Evolutionary conservation across 2,113 vertebrate species (phyloP), one percentile per base, ranked within the genome.

Genomic region (Bambusicola thoracicus): DNA sequence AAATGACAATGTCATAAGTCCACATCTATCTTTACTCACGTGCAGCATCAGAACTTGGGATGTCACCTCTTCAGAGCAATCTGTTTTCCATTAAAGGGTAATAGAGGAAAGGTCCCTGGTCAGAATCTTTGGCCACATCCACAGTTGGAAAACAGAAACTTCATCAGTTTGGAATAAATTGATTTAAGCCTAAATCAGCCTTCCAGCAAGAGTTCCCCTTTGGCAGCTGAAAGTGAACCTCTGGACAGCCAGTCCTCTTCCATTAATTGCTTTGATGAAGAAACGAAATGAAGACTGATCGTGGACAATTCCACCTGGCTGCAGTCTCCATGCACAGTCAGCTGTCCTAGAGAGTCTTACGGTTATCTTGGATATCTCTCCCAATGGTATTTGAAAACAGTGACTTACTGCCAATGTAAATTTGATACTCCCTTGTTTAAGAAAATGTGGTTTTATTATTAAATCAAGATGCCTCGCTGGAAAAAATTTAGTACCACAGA

Each of bases 391-490:
- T 89, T 84, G 49, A 81, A 85, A 94, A 90, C 15, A 85, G 73
- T 63, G 59, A 92, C 78, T 92, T 87, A 84, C 38, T 93, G 74
- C 93, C 95, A 95, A 83, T 68, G 84, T 94, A 94, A 95, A 96
- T 96, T 76, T 62, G 68, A 79, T 53, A 81, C 48, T 91, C 88
- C 93, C 96, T 73, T 46, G 91, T 84, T 97, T 96, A 95, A 87
- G 89, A 96, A 95, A 95, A 94, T 73, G 89, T 92, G 91, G 58
- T 68, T 97, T 97, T 97, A 97, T 95, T 97, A 93, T 96, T 95
- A 93, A 95, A 97, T 91, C 87, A 91, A 88, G 93, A 95, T 92
- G 87, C 89, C 92, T 95, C 93, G 79, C 93, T 85, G 66, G 91
- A 95, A 85, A 91, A 96, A 96, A 97, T 96, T 96, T 95, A 96